A percentile compares a stretch with the other conserved stretches of the same genome.
Evolutionary conservation across 2,888 invertebrate genomes (phyloP).

Genomic region (Leptopilina myrica): DNA sequence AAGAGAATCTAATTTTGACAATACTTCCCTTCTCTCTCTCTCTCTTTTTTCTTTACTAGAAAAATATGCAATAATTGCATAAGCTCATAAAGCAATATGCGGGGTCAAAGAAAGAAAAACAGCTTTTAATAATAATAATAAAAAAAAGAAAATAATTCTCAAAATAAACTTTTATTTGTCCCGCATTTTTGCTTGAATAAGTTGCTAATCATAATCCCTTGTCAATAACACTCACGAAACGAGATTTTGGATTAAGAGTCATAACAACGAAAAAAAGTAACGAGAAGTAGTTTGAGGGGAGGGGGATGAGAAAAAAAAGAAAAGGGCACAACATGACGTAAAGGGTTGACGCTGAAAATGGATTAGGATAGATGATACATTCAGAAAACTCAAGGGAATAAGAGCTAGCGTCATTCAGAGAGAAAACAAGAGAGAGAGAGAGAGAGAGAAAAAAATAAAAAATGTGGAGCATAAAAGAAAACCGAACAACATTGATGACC

Average conservation of each 20-base stretch:
- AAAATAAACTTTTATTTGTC: conserved; percentile 10
- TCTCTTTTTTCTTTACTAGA: too few species aligned
- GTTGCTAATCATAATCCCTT: conserved; percentile 19
- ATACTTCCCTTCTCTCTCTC: too few species aligned
- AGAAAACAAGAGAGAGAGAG: too few species aligned
- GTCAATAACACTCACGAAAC: conserved; percentile 18
- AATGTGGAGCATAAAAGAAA: neutral
- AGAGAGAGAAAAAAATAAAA: too few species aligned
- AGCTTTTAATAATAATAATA: neutral
- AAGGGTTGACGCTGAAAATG: conserved; percentile 35
- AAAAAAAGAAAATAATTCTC: neutral
- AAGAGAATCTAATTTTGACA: too few species aligned
- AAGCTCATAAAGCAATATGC: too few species aligned
- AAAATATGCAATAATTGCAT: too few species aligned
- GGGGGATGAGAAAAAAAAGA: neutral
- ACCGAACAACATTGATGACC: conserved; percentile 18
- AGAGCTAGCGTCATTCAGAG: neutral
- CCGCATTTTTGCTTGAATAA: neutral
- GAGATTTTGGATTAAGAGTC: conserved; percentile 36
- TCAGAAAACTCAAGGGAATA: conserved; percentile 31
- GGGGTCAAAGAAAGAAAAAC: neutral
- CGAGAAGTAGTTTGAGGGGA: neutral
- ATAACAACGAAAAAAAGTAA: conserved; percentile 13
- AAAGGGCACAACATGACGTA: conserved; percentile 4
- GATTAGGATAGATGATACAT: conserved; percentile 40